phyloP scores from a whole-genome alignment of 2,113 vertebrate genomes.

The Penelope pileata region DNA sequence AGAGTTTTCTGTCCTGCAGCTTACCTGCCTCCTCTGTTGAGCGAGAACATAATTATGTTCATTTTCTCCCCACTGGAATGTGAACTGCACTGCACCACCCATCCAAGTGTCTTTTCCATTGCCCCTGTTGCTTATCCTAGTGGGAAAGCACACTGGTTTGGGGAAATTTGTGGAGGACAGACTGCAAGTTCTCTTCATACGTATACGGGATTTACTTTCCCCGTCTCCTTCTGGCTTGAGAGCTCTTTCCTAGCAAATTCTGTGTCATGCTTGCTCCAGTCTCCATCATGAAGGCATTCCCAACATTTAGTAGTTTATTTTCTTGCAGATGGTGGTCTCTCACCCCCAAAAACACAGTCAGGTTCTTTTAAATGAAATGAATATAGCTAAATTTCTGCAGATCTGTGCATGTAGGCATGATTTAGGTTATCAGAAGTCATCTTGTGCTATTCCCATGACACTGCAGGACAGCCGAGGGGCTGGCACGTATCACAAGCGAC shows the following conservation, averaged over 20 bases:
- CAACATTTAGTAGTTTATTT: neutral
- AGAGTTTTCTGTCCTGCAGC: neutral
- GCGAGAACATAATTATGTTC: too few relatives aligned
- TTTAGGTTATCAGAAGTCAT: fast-evolving
- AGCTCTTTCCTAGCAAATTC: neutral
- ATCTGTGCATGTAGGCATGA: neutral
- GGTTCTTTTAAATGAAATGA: neutral
- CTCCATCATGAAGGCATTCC: neutral
- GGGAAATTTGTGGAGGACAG: neutral
- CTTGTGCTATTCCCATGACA: neutral
- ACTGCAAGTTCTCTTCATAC: neutral
- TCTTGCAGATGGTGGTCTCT: neutral
- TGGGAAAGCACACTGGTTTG: too few relatives aligned
- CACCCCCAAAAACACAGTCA: neutral
- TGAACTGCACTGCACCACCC: neutral
- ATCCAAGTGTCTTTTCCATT: neutral
- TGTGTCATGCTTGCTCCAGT: neutral
- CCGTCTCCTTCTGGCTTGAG: neutral
- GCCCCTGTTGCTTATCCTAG: neutral
- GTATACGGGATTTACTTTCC: neutral
- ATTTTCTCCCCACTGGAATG: too few relatives aligned
- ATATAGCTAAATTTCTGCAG: neutral
- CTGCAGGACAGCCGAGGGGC: fast-evolving
- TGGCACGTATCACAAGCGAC: neutral
- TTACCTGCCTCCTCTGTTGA: neutral